Evolutionary conservation across 1,140 invertebrate species (phyloP).

Genomic region (Drosophila sechellia): DNA sequence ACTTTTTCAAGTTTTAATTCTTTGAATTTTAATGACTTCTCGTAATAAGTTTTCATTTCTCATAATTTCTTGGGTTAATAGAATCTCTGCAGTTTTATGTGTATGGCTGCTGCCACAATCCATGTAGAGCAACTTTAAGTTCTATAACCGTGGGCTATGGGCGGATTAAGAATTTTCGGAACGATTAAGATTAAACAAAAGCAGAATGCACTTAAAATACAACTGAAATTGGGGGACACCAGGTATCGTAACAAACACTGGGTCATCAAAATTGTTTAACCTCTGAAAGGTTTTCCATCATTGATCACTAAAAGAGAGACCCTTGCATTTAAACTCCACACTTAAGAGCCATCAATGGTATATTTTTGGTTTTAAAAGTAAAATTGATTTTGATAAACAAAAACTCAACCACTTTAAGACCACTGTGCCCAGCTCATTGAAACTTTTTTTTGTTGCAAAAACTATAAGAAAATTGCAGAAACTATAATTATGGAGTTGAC

Average conservation of each 20-base stretch:
- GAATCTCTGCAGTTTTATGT: conserved; percentile 73
- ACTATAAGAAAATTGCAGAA: conserved; percentile 42
- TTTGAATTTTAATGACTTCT: conserved; percentile 84
- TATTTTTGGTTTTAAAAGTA: too few species aligned
- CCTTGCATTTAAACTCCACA: too few species aligned
- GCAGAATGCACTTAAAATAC: too few species aligned
- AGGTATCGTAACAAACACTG: too few species aligned
- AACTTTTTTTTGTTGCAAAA: conserved; percentile 59
- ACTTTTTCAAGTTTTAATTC: conserved; percentile 83
- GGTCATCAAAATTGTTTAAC: too few species aligned
- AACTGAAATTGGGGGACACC: too few species aligned
- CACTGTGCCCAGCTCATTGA: conserved; percentile 55
- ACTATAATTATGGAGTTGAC: conserved; percentile 80
- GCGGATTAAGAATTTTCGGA: background rate
- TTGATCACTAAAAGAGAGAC: too few species aligned
- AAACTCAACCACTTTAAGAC: conserved; percentile 2
- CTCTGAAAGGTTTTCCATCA: too few species aligned
- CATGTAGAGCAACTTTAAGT: conserved; percentile 55
- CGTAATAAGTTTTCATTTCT: conserved; percentile 84
- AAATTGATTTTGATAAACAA: too few species aligned
- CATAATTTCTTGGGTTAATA: conserved; percentile 84
- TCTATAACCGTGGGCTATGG: conserved; percentile 42
- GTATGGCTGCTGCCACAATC: conserved; percentile 38
- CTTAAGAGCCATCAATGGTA: too few species aligned
- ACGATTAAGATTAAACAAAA: background rate